A percentile compares a stretch with the other conserved stretches of the same genome.
Evolutionary conservation across 2,888 invertebrate genomes (phyloP).

Genomic region (Monochamus alternatus): DNA sequence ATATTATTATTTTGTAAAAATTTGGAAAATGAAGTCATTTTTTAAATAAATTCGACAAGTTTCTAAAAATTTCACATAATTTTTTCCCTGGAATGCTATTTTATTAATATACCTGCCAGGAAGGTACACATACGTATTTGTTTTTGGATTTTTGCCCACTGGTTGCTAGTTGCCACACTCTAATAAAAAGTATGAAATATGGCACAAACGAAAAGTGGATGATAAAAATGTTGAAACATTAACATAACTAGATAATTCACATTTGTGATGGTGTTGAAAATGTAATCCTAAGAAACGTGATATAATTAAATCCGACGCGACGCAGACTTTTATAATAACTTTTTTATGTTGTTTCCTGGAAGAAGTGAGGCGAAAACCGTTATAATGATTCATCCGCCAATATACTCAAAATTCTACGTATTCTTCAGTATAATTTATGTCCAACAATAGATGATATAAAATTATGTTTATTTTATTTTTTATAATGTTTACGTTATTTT

Average conservation of each 20-base stretch:
- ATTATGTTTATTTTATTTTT: too few species aligned
- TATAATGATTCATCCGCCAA: too few species aligned
- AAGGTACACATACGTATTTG: neutral
- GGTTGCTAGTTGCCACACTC: neutral
- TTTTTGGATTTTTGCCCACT: constrained; percentile 12
- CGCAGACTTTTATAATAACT: too few species aligned
- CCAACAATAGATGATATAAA: too few species aligned
- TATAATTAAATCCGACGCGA: neutral
- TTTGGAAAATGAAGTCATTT: too few species aligned
- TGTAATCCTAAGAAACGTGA: neutral
- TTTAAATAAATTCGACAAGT: too few species aligned
- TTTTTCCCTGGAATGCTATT: neutral
- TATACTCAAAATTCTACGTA: too few species aligned
- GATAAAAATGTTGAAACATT: neutral
- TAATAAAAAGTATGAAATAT: constrained; percentile 11
- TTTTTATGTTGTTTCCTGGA: too few species aligned
- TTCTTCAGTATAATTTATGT: too few species aligned
- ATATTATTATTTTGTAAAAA: too few species aligned
- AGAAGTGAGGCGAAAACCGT: too few species aligned
- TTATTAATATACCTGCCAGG: neutral
- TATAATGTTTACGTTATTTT: too few species aligned
- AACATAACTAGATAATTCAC: neutral
- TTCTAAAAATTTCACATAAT: neutral
- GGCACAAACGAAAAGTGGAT: neutral
- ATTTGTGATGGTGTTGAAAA: neutral